Conservation (phyloP, 2,888 invertebrate species). For the Drosophila subquinaria region DNA sequence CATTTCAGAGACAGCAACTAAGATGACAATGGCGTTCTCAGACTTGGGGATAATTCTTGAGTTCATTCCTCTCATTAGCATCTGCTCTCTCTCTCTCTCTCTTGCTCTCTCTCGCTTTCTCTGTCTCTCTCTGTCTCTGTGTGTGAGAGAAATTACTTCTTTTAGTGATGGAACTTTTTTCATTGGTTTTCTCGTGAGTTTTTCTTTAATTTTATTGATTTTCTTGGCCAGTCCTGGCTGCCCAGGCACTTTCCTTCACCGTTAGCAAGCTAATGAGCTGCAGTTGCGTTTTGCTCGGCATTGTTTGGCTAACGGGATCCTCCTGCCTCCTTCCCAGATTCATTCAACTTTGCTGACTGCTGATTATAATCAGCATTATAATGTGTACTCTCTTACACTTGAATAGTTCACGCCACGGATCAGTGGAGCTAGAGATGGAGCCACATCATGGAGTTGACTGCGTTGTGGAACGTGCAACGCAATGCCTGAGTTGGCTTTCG, state of each 20-base stretch:
- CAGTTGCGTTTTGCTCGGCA: conserved; percentile 51
- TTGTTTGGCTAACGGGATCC: conserved; percentile 52
- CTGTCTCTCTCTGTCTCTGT: not conserved
- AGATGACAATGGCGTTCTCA: conserved; percentile 39
- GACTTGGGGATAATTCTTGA: conserved; percentile 54
- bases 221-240: conserved; percentile 56
- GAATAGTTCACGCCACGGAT: conserved; percentile 81
- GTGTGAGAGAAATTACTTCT: conserved; percentile 11
- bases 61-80: conserved; percentile 81
- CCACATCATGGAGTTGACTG: conserved; percentile 17
- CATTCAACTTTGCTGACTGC: conserved; percentile 58
- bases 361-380: conserved; percentile 80
- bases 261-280: conserved; percentile 69
- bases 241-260: conserved; percentile 47
- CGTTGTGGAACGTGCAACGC: conserved; percentile 42
- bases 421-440: conserved; percentile 45
- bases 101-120: conserved; percentile 3
- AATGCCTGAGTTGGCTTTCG: conserved; percentile 18
- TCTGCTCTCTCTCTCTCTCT: conserved; percentile 25
- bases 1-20: conserved; percentile 20
- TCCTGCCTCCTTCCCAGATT: conserved; percentile 43
- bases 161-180: conserved; percentile 27
- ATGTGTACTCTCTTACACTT: conserved; percentile 82
- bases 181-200: conserved; percentile 28
- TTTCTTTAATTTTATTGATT: conserved; percentile 81